These are phyloP conservation scores for Cerceris ruficornis DNA, from an alignment of 2,888 invertebrate genomes.

Conservation along the genomic window DNA sequence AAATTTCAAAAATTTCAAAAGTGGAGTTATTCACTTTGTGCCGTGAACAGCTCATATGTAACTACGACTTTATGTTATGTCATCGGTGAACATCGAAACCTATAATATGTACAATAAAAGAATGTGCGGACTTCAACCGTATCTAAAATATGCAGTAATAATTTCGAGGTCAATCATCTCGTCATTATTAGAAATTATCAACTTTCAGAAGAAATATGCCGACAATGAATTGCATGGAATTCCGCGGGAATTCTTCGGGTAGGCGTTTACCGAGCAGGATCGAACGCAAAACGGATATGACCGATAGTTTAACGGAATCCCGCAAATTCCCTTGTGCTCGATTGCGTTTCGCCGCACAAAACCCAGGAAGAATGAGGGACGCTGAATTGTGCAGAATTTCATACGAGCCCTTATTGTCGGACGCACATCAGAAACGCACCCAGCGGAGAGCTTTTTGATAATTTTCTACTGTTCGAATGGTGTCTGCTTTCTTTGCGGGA, in stretches of 20 bases:
- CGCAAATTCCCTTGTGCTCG: conserved; percentile 2
- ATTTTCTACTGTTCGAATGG: background rate
- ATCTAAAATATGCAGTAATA: background rate
- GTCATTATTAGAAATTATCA: conserved; percentile 16
- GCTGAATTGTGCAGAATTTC: conserved; percentile 34
- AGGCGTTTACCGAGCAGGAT: conserved; percentile 2
- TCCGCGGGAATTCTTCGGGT: conserved; percentile 29
- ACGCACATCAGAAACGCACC: conserved; percentile 7
- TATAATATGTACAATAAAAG: too few relatives aligned
- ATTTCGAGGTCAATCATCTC: background rate
- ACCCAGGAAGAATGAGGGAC: background rate
- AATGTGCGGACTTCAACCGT: background rate
- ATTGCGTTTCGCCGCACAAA: background rate
- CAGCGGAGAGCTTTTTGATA: background rate
- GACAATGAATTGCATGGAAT: conserved; percentile 50
- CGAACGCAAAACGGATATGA: conserved; percentile 1
- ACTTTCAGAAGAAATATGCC: conserved; percentile 35
- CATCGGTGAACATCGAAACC: too few relatives aligned
- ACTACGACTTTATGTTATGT: too few relatives aligned
- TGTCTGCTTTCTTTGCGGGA: background rate
- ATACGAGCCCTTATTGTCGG: background rate
- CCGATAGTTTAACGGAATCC: conserved; percentile 5
- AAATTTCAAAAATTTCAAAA: too few relatives aligned
- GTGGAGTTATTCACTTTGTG: too few relatives aligned
- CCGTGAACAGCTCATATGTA: too few relatives aligned